Conservation (phyloP, 1,140 invertebrate species). For the Hestina assimilis region DNA sequence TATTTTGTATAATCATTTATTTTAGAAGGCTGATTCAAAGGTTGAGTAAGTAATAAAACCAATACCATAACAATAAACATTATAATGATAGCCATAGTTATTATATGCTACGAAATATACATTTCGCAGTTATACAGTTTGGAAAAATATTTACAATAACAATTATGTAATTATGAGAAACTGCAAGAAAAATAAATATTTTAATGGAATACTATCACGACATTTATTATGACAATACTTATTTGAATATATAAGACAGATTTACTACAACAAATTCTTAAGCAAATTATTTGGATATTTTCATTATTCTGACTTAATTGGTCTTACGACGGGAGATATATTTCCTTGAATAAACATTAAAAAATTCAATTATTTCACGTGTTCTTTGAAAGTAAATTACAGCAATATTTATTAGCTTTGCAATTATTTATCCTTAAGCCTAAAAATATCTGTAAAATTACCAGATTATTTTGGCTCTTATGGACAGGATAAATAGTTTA, state of each 20-base stretch:
- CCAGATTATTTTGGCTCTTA: no score
- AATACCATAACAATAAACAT: conserved; percentile 62
- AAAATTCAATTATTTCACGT: no score
- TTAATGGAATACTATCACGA: conserved; percentile 11
- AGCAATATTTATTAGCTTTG: not conserved
- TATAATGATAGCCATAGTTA: conserved; percentile 58
- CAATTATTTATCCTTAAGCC: no score
- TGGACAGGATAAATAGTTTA: no score
- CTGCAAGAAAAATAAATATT: conserved; percentile 1
- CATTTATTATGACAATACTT: conserved; percentile 1
- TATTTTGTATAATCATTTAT: not conserved
- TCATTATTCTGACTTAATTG: no score
- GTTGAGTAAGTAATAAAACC: conserved; percentile 22
- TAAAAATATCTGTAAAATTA: no score
- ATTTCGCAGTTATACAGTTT: conserved; percentile 57
- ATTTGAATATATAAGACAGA: not conserved
- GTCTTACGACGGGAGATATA: no score
- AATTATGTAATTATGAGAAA: conserved; percentile 18
- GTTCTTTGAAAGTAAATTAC: no score
- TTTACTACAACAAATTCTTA: no score
- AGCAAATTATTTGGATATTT: no score
- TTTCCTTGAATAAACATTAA: no score
- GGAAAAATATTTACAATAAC: conserved; percentile 50
- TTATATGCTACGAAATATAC: conserved; percentile 66
- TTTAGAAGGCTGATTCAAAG: not conserved